Percentiles rank a stretch among this genome's conserved stretches.
Conservation (phyloP, 1,140 invertebrate genomes). For the Pseudoatta argentina region DNA sequence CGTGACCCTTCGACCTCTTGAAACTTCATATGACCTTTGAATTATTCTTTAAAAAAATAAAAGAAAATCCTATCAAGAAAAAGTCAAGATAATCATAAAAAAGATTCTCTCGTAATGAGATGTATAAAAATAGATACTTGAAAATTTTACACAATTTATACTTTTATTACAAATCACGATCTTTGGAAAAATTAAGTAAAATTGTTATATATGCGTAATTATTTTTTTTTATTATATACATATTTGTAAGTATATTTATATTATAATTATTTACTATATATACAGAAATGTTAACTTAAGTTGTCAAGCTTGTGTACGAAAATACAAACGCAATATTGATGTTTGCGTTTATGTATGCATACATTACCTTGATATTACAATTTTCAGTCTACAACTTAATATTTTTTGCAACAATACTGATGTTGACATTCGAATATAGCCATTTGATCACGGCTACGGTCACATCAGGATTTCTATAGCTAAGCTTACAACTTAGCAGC, state of each 20-base stretch:
- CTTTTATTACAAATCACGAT: constrained; percentile 16
- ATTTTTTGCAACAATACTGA: neutral
- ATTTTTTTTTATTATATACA: too few species aligned
- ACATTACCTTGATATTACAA: neutral
- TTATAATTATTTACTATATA: too few species aligned
- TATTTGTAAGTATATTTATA: too few species aligned
- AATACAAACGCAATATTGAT: too few species aligned
- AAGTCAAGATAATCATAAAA: neutral
- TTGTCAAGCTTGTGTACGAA: too few species aligned
- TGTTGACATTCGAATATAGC: too few species aligned
- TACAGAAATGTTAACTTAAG: too few species aligned
- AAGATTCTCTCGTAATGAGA: neutral
- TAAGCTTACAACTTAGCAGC: too few species aligned
- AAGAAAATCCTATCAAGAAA: neutral
- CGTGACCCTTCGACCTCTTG: constrained; percentile 27
- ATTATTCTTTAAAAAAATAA: constrained; percentile 34
- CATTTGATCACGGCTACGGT: too few species aligned
- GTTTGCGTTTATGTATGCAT: neutral
- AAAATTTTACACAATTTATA: neutral
- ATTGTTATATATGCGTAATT: too few species aligned
- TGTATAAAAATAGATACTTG: neutral
- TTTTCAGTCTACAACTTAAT: neutral
- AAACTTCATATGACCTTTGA: neutral
- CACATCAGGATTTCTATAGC: too few species aligned
- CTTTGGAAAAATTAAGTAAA: too few species aligned